Percentiles rank a stretch among this genome's conserved stretches.
These are phyloP conservation scores for Echinarachnius parma DNA, from an alignment of 53 echinoderm and acorn worm species.

Conservation along the genomic window DNA sequence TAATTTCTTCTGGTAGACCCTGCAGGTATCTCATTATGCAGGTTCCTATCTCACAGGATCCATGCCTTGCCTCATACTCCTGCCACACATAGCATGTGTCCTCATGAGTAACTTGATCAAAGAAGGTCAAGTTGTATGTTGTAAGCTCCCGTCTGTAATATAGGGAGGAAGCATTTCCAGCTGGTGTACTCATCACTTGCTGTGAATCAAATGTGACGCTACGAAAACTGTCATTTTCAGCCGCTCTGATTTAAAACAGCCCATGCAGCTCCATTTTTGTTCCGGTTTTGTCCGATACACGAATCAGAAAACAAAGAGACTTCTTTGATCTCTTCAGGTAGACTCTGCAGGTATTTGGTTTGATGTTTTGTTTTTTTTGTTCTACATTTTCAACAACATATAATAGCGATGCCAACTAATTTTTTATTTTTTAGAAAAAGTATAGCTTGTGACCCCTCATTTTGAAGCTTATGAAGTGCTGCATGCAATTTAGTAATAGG, in stretches of 20 bases:
- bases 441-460: background rate
- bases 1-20: background rate
- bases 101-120: background rate
- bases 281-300: no score
- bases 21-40: background rate
- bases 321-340: no score
- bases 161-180: no score
- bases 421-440: background rate
- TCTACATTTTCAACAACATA: no score
- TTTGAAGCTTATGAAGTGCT: slow-evolving; percentile 10
- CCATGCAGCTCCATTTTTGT: no score
- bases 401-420: background rate
- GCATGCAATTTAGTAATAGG: background rate
- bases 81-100: slow-evolving; percentile 6
- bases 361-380: no score
- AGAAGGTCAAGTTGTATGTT: no score
- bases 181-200: no score
- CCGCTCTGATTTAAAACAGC: slow-evolving; percentile 2
- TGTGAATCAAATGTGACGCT: background rate
- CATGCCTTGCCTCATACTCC: background rate
- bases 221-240: background rate
- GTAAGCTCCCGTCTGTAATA: no score
- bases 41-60: background rate
- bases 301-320: no score
- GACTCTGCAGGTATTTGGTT: no score